Percentiles rank a stretch among this genome's conserved stretches.
phyloP scores from a whole-genome alignment of 2,797 vertebrate species.

The Pseudomugil gertrudae region DNA sequence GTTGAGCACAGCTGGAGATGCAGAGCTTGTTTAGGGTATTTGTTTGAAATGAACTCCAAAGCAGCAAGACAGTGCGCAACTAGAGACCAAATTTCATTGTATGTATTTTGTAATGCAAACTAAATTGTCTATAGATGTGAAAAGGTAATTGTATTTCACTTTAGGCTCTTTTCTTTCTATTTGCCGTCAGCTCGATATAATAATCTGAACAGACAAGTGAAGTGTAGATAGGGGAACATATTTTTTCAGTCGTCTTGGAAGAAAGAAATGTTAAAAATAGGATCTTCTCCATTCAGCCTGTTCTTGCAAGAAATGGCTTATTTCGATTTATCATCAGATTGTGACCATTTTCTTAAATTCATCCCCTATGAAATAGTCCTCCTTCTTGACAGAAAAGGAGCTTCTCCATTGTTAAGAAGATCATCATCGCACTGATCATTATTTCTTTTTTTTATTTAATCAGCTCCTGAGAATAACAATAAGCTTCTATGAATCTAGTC shows the following conservation, averaged over 20 bases:
- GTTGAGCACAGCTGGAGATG: conserved; percentile 18
- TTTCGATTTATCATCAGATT: conserved; percentile 2
- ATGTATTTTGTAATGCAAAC: not conserved
- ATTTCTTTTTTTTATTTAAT: conserved; percentile 4
- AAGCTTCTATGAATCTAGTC: no score
- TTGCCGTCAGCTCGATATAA: not conserved
- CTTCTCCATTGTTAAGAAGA: no score
- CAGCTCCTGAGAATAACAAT: not conserved
- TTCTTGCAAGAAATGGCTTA: conserved; percentile 1
- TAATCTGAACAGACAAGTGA: not conserved
- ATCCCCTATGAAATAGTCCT: not conserved
- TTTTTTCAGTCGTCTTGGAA: not conserved
- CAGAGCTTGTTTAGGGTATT: conserved; percentile 18
- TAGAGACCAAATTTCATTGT: conserved; percentile 5
- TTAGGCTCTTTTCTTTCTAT: not conserved
- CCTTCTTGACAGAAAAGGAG: not conserved
- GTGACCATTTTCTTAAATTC: not conserved
- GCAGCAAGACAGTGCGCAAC: conserved; percentile 2
- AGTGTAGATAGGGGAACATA: not conserved
- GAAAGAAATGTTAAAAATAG: not conserved
- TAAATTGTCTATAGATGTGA: conserved; percentile 4
- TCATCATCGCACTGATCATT: not conserved
- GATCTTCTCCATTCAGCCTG: not conserved
- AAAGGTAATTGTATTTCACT: not conserved
- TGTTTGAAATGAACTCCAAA: conserved; percentile 21